Conservation (phyloP, 2,797 vertebrate genomes). For the Syngnathus acus region DNA sequence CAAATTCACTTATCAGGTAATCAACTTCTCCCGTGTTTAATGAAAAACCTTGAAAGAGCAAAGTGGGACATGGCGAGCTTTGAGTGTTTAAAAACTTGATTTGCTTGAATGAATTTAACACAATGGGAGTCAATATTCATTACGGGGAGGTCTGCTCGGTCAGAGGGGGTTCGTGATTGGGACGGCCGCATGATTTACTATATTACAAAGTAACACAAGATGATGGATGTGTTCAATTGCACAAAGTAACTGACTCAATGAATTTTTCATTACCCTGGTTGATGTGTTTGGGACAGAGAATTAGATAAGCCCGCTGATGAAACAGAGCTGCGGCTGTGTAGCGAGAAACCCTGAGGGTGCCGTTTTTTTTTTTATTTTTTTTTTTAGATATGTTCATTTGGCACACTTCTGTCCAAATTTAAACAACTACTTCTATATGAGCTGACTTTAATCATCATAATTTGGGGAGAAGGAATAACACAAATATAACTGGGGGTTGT, state of each 20-base stretch:
- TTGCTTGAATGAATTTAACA: constrained; percentile 37
- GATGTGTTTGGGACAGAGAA: constrained; percentile 37
- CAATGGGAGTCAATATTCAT: constrained; percentile 50
- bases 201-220: constrained; percentile 31
- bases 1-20: constrained; percentile 50
- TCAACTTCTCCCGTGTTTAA: constrained; percentile 44
- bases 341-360: constrained; percentile 11
- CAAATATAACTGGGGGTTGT: background rate
- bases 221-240: constrained; percentile 53
- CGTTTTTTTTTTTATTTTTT: too few species aligned
- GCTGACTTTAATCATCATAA: background rate
- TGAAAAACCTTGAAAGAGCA: constrained; percentile 28
- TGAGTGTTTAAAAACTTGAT: constrained; percentile 28
- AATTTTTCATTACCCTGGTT: constrained; percentile 50
- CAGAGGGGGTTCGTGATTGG: constrained; percentile 15
- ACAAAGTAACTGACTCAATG: constrained; percentile 46
- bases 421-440: background rate
- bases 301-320: constrained; percentile 35
- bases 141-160: constrained; percentile 29
- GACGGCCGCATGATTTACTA: constrained; percentile 26
- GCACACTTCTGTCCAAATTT: constrained; percentile 1
- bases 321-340: constrained; percentile 20
- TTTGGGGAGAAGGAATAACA: background rate
- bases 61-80: constrained; percentile 6
- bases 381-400: background rate